Base-by-base conservation (phyloP, 2,113 vertebrate species). In the Acanthisitta chloris region DNA sequence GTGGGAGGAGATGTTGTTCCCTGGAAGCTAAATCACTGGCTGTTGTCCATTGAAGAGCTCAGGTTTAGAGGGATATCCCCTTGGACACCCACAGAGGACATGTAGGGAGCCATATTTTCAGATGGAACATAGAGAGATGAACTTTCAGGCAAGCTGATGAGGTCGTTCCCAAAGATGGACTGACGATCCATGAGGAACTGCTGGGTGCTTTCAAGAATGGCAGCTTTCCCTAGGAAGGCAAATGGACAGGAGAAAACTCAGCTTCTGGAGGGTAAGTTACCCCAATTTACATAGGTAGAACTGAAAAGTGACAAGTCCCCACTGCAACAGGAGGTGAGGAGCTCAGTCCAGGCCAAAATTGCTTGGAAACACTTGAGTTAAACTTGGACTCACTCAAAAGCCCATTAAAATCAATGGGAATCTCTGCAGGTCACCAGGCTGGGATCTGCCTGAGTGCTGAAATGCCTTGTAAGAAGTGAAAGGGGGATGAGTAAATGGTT, bases 211-310 rank as follows among this genome's bases (percentile, higher is more conserved):
- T 97, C 97, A 31, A 96, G 92, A 71, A 92, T 9, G 31, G 83
- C 70, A 45, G 95, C 96, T 90, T 96, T 97, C 74, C 94, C 97
- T 97, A 61, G 59, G 43, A 95, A 79, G 21, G n/a, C 59, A 96
- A 85, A 73, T 0, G 1, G 43, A 88, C 21, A 92, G 76, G 54
- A 80, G 43, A 65, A 88, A 79, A n/a, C 14, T 91, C 58, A 67
- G 34, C 31, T 76, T 31, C 49, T 83, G 28, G 21, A 80, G 52
- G 55, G 55, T 12, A 70, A 33, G 6, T 36, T 24, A 58, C 12
- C 9, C 16, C 23, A 9, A 17, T 70, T 94, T 4, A 43, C 0
- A 1, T 10, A 25, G 2, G 31, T 14, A 73, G 57, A 83, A 62
- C 21, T 51, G 34, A 43, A 74, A 77, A 58, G 9, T 18, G 51